Percentiles rank a stretch among this genome's conserved stretches.
Evolutionary conservation across 2,888 invertebrate species (phyloP).

Genomic region (Nomada fucata): DNA sequence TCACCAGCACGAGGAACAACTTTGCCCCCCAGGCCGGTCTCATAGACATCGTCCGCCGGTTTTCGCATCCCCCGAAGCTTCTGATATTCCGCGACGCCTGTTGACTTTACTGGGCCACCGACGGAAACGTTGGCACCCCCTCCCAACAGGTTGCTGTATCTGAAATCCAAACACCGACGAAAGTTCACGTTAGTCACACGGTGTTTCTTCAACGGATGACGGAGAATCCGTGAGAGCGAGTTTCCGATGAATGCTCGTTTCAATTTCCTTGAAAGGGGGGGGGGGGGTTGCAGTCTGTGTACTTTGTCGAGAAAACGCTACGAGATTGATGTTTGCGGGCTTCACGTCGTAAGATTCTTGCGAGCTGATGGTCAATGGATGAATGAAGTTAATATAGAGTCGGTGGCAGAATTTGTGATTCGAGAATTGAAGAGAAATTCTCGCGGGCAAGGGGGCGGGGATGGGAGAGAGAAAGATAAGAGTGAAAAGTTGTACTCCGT

Average conservation of each 20-base stretch:
- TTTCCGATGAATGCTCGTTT: background rate
- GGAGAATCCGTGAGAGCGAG: background rate
- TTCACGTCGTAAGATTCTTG: background rate
- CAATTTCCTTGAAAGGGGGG: background rate
- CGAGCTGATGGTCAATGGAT: background rate
- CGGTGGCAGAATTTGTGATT: background rate
- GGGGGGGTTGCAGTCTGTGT: background rate
- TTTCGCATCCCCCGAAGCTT: slow-evolving; percentile 80
- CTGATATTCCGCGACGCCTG: slow-evolving; percentile 46
- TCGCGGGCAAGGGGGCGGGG: background rate
- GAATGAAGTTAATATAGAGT: background rate
- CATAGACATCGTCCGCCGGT: slow-evolving; percentile 79
- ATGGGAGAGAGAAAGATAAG: too few relatives aligned
- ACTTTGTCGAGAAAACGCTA: background rate
- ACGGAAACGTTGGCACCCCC: background rate
- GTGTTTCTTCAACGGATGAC: slow-evolving; percentile 4
- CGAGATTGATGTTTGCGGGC: slow-evolving; percentile 1
- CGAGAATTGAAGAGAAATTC: background rate
- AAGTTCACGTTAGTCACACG: background rate
- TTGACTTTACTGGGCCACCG: slow-evolving; percentile 45
- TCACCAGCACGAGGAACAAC: slow-evolving; percentile 79
- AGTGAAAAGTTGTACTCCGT: too few relatives aligned
- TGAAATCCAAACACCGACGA: slow-evolving; percentile 51
- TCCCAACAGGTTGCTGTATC: slow-evolving; percentile 8
- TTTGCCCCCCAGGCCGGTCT: slow-evolving; percentile 80